phyloP scores from a whole-genome alignment of 2,113 vertebrate genomes.

The Apeltes quadracus region DNA sequence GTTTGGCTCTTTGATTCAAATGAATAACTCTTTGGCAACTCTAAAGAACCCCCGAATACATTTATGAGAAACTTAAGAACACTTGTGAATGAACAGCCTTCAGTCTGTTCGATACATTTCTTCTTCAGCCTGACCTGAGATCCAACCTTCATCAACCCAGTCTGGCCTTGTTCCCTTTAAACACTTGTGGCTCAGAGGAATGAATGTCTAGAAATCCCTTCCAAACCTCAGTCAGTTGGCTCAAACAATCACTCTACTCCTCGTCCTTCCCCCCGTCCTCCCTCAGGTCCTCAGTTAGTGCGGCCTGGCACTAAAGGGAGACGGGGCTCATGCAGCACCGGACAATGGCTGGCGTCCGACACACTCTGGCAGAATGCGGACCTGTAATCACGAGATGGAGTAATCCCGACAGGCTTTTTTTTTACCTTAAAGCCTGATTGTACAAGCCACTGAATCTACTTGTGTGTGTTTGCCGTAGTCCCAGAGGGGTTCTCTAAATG shows the following conservation, averaged over 20 bases:
- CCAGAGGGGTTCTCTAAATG: neutral
- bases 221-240: slow-evolving; percentile 45
- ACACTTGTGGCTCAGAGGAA: slow-evolving; percentile 20
- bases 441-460: slow-evolving; percentile 33
- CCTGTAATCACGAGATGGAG: slow-evolving; percentile 46
- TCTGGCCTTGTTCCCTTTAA: slow-evolving; percentile 15
- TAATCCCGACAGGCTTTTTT: slow-evolving; percentile 12
- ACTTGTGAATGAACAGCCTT: slow-evolving; percentile 7
- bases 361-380: slow-evolving; percentile 13
- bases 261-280: slow-evolving; percentile 6
- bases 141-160: slow-evolving; percentile 15
- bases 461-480: slow-evolving; percentile 6
- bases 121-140: slow-evolving; percentile 2
- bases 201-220: slow-evolving; percentile 40
- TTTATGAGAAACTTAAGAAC: neutral
- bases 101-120: slow-evolving; percentile 1
- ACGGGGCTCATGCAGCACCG: slow-evolving; percentile 21
- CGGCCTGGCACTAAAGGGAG: slow-evolving; percentile 36
- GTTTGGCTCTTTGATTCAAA: neutral
- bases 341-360: slow-evolving; percentile 57
- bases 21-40: slow-evolving; percentile 7
- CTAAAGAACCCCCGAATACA: neutral
- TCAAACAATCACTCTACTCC: neutral
- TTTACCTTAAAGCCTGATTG: neutral
- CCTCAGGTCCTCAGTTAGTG: slow-evolving; percentile 30